These are phyloP conservation scores for Tenthredo distinguenda DNA, from an alignment of 2,888 invertebrate genomes.

Conservation along the genomic window DNA sequence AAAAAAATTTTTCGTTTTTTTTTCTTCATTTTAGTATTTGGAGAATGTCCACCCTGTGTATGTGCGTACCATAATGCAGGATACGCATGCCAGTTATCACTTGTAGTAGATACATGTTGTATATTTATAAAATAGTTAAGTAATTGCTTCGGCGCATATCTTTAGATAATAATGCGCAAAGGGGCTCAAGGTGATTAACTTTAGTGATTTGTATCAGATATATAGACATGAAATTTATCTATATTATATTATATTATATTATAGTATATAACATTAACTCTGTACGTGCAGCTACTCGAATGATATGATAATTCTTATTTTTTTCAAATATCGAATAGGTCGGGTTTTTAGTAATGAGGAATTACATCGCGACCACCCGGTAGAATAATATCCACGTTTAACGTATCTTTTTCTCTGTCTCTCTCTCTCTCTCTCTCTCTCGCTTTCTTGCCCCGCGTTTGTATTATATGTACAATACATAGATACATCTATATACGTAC, in stretches of 20 bases:
- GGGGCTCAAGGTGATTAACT: conserved; percentile 8
- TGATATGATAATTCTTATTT: too few relatives aligned
- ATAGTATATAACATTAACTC: too few relatives aligned
- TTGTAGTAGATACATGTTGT: background rate
- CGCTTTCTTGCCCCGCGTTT: background rate
- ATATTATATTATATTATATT: background rate
- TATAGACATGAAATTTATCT: background rate
- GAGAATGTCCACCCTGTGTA: too few relatives aligned
- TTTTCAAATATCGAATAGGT: too few relatives aligned
- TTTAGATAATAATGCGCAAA: background rate
- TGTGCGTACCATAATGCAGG: too few relatives aligned
- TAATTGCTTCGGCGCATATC: background rate
- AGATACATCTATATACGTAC: background rate
- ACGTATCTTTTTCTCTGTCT: background rate
- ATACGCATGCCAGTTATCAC: background rate
- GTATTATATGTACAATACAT: background rate
- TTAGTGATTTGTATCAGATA: background rate
- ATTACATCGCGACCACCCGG: background rate
- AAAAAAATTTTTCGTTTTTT: too few relatives aligned
- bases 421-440: background rate
- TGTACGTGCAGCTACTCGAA: too few relatives aligned
- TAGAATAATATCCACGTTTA: conserved; percentile 9
- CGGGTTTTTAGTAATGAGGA: background rate
- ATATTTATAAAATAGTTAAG: background rate
- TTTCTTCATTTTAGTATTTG: too few relatives aligned